phyloP scores from a whole-genome alignment of 1,140 invertebrate genomes.

The Tigriopus japonicus region DNA sequence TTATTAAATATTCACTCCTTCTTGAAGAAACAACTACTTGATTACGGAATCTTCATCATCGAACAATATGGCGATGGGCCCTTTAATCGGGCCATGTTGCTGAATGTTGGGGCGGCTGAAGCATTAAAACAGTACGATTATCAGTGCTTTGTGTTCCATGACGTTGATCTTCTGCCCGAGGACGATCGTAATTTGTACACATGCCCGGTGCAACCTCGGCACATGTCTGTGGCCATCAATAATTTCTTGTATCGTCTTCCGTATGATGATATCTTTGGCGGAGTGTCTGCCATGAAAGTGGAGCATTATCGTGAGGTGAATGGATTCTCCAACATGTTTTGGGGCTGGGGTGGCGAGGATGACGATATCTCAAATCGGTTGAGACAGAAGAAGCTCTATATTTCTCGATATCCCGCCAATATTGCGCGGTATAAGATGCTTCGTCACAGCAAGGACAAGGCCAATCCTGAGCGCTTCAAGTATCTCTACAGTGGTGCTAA shows the following conservation, averaged over 20 bases:
- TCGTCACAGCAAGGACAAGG: slow-evolving; percentile 38
- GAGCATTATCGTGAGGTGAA: slow-evolving; percentile 48
- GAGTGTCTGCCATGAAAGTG: slow-evolving; percentile 47
- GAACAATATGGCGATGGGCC: slow-evolving; percentile 53
- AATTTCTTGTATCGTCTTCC: slow-evolving; percentile 17
- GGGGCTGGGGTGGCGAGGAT: slow-evolving; percentile 46
- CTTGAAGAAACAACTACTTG: slow-evolving; percentile 66
- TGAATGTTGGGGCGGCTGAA: slow-evolving; percentile 87
- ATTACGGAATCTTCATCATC: slow-evolving; percentile 87
- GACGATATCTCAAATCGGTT: slow-evolving; percentile 48
- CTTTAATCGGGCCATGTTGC: slow-evolving; percentile 79
- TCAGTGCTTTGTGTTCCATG: slow-evolving; percentile 87
- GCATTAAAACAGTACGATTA: slow-evolving; percentile 48
- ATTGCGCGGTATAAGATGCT: slow-evolving; percentile 58
- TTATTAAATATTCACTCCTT: slow-evolving; percentile 69
- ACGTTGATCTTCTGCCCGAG: slow-evolving; percentile 80
- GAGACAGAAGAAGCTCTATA: slow-evolving; percentile 29
- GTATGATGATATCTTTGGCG: slow-evolving; percentile 22
- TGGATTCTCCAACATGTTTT: slow-evolving; percentile 47
- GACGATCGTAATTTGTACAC: slow-evolving; percentile 81
- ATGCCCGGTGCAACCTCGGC: slow-evolving; percentile 63
- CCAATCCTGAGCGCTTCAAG: slow-evolving; percentile 51
- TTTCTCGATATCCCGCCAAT: slow-evolving; percentile 46
- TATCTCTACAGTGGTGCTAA: slow-evolving; percentile 58
- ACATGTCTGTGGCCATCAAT: slow-evolving; percentile 79